phyloP scores from a whole-genome alignment of 2,888 invertebrate species.

The Syrista parreyssii region DNA sequence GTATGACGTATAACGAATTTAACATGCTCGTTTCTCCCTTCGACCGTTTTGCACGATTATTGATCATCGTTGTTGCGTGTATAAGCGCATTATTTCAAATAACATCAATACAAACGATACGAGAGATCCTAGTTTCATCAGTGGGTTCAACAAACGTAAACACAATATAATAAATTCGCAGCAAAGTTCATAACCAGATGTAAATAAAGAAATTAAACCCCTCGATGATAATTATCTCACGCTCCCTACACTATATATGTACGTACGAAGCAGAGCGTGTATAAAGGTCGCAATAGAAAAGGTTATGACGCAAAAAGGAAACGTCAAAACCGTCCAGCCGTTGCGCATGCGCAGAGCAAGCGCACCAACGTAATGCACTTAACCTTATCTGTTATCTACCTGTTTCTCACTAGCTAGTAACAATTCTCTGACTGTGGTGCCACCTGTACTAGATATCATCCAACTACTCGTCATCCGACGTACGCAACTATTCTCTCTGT shows the following conservation, averaged over 20 bases:
- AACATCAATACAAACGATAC: background rate
- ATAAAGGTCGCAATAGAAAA: background rate
- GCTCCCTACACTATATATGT: background rate
- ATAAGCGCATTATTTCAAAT: background rate
- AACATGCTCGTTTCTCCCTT: background rate
- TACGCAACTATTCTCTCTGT: background rate
- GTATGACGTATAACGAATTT: background rate
- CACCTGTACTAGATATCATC: conserved; percentile 19
- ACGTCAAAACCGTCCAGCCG: conserved; percentile 21
- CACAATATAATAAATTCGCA: background rate
- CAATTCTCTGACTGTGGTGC: conserved; percentile 41
- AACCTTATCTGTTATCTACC: conserved; percentile 39
- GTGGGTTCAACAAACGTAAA: background rate
- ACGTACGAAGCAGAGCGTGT: background rate
- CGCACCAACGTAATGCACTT: conserved; percentile 46
- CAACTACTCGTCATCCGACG: background rate
- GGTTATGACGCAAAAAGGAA: background rate
- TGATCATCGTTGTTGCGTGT: background rate
- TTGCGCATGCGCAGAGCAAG: conserved; percentile 38
- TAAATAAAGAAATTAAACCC: background rate
- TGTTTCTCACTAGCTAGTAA: conserved; percentile 19
- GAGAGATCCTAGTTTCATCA: background rate
- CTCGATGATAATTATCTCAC: background rate
- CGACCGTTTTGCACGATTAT: background rate
- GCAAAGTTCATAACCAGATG: background rate